Conservation (phyloP, 2,797 vertebrate genomes). For the Sebastes melanostomus region DNA sequence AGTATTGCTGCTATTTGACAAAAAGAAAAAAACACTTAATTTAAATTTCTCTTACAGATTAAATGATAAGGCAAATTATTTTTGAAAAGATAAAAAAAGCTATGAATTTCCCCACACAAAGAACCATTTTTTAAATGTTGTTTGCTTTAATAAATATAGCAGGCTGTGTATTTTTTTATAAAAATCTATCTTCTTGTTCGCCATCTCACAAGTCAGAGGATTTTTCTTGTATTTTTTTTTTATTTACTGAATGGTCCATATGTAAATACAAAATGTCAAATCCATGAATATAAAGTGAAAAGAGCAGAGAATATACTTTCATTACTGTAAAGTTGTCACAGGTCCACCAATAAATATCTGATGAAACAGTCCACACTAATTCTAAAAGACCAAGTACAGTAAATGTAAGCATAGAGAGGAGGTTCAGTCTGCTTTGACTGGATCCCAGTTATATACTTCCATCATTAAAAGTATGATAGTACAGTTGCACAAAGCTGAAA, state of each 20-base stretch:
- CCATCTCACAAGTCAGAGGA: background rate
- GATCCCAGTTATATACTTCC: too few species aligned
- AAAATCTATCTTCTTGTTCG: background rate
- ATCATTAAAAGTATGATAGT: background rate
- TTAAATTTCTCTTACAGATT: background rate
- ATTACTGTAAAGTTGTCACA: background rate
- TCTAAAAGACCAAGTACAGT: background rate
- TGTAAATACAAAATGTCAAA: background rate
- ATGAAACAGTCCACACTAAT: background rate
- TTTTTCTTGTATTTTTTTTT: background rate
- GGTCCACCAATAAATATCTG: background rate
- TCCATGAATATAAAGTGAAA: background rate
- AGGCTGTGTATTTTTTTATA: background rate
- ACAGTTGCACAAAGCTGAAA: background rate
- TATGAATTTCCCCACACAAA: too few species aligned
- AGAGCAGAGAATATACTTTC: background rate
- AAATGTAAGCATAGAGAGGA: background rate
- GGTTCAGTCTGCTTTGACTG: background rate
- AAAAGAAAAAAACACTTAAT: background rate
- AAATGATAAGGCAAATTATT: background rate
- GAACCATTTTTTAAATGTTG: too few species aligned
- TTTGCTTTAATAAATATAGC: background rate
- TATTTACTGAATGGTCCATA: too few species aligned
- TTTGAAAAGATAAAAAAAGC: background rate
- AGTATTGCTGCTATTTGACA: background rate